These are phyloP conservation scores for Urocolius indicus DNA, from an alignment of 2,113 vertebrate genomes.

Conservation along the genomic window DNA sequence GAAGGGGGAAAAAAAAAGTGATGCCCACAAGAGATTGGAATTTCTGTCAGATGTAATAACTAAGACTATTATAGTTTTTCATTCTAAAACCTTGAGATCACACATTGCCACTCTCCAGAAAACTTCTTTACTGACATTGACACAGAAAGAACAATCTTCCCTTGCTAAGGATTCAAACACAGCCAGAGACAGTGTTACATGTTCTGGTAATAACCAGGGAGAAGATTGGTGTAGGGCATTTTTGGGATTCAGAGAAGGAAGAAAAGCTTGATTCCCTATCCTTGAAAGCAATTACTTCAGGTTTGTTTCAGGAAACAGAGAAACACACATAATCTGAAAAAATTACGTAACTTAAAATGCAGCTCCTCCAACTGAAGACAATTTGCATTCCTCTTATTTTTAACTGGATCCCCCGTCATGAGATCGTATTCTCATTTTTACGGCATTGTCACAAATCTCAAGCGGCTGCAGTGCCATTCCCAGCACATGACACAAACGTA, in stretches of 20 bases:
- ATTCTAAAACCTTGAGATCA: background rate
- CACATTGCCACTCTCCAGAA: background rate
- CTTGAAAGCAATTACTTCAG: background rate
- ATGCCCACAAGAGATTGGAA: background rate
- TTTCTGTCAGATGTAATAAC: background rate
- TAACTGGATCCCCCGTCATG: background rate
- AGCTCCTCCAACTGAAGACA: background rate
- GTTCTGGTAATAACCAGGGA: background rate
- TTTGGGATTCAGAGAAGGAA: background rate
- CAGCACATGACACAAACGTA: background rate
- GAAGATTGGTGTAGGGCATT: background rate
- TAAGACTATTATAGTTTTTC: background rate
- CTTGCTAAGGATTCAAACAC: background rate
- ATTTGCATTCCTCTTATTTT: background rate
- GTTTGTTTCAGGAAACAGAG: background rate
- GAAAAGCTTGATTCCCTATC: background rate
- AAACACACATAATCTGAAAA: background rate
- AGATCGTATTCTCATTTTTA: background rate
- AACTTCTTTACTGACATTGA: background rate
- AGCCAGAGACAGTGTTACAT: background rate
- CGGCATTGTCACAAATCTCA: background rate
- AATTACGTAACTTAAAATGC: background rate
- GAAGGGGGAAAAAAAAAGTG: background rate
- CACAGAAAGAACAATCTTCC: background rate
- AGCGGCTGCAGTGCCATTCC: background rate